phyloP scores from a whole-genome alignment of 2,797 vertebrate genomes.

The Parauchenoglanis ngamensis region DNA sequence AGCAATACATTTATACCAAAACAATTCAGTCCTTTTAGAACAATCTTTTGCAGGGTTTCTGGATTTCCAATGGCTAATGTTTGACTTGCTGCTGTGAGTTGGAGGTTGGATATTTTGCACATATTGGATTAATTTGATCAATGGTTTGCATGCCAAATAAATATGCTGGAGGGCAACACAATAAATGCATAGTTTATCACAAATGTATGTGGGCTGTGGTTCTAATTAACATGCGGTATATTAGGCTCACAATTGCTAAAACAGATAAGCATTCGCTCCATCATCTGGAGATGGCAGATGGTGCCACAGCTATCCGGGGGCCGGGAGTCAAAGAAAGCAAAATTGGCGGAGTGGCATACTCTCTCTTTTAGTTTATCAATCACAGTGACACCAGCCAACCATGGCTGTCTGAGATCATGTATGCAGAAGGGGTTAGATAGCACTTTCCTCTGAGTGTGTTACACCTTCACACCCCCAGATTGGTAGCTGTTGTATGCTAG shows the following conservation, averaged over 20 bases:
- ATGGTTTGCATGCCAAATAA: background rate
- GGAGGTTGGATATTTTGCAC: background rate
- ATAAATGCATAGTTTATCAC: background rate
- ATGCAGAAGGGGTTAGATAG: background rate
- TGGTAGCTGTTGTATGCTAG: background rate
- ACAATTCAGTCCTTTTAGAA: background rate
- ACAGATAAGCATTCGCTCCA: background rate
- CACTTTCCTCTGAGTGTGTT: background rate
- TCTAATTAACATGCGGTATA: background rate
- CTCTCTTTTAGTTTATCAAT: background rate
- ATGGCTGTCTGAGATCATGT: slow-evolving; percentile 13
- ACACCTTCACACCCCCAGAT: background rate
- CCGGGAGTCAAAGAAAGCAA: background rate
- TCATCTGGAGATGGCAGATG: background rate
- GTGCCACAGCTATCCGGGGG: too few relatives aligned
- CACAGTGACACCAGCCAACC: background rate
- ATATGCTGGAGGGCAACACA: background rate
- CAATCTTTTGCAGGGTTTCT: background rate
- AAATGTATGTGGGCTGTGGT: background rate
- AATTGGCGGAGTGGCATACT: background rate
- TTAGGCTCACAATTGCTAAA: background rate
- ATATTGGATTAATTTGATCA: background rate
- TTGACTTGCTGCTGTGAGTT: background rate
- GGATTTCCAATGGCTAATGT: background rate
- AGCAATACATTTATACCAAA: background rate